A percentile compares a stretch with the other conserved stretches of the same genome.
phyloP scores from a whole-genome alignment of 2,113 vertebrate species.

The Phyllostomus discolor region DNA sequence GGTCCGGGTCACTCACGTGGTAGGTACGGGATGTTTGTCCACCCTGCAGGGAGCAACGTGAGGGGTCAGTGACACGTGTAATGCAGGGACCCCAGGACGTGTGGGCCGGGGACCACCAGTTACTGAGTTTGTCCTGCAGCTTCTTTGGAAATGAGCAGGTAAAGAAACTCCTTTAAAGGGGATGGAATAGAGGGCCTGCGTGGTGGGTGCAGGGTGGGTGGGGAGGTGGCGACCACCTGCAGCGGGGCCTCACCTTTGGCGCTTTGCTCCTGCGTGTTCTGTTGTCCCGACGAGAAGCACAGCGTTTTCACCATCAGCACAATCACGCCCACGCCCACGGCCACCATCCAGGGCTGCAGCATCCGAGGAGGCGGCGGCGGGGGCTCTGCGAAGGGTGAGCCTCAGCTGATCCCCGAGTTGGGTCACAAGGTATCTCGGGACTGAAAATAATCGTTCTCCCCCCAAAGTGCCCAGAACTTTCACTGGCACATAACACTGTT shows the following conservation, averaged over 20 bases:
- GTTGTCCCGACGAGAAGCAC: no score
- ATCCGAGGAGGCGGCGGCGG: no score
- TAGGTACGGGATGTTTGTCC: neutral
- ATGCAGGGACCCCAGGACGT: neutral
- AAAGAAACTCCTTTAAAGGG: no score
- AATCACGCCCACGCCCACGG: no score
- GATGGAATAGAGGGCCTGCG: no score
- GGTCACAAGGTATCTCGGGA: no score
- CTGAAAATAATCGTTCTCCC: neutral
- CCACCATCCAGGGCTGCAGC: no score
- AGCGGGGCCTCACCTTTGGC: neutral
- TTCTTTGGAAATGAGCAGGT: neutral
- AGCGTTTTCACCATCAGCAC: no score
- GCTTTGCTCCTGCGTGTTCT: no score
- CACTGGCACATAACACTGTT: no score
- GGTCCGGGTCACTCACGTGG: neutral
- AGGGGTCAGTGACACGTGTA: neutral
- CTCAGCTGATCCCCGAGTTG: no score
- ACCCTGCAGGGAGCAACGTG: neutral
- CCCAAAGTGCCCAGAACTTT: neutral
- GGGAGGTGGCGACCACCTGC: neutral
- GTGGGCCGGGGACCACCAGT: neutral
- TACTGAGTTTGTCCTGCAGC: neutral
- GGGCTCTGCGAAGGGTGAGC: no score
- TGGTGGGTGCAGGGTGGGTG: accelerated